phyloP scores from a whole-genome alignment of 1,140 invertebrate species.

The Aethina tumida region DNA sequence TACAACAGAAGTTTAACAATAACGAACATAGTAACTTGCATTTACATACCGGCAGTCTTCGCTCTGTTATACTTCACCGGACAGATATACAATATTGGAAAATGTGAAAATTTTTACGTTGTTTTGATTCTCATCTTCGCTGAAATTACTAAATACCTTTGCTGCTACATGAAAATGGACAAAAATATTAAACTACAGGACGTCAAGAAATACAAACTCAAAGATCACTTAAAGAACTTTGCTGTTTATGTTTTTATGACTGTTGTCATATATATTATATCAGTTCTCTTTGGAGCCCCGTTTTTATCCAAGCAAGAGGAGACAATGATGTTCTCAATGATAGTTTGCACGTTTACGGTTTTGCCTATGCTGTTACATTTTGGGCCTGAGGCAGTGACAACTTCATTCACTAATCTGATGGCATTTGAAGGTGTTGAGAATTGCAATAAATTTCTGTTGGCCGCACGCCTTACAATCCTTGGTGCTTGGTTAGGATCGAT shows the following conservation, averaged over 20 bases:
- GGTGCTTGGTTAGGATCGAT: conserved; percentile 84
- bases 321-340: conserved; percentile 58
- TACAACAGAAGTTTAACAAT: conserved; percentile 11
- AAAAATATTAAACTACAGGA: conserved; percentile 9
- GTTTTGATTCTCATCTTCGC: conserved; percentile 17
- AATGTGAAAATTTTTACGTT: conserved; percentile 21
- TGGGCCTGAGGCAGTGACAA: conserved; percentile 45
- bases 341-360: conserved; percentile 55
- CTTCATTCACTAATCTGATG: conserved; percentile 41
- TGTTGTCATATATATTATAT: conserved; percentile 46
- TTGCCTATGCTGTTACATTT: conserved; percentile 52
- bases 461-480: conserved; percentile 51
- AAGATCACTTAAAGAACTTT: conserved; percentile 35
- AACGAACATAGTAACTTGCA: conserved; percentile 15
- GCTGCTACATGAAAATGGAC: conserved; percentile 3
- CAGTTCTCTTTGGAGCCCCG: conserved; percentile 69
- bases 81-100: conserved; percentile 22
- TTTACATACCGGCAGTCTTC: conserved; percentile 13
- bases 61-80: conserved; percentile 11
- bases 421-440: conserved; percentile 40
- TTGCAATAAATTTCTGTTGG: conserved; percentile 45
- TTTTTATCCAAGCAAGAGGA: conserved; percentile 52
- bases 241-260: conserved; percentile 27
- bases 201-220: conserved; percentile 17
- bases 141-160: conserved; percentile 25